Conservation (phyloP, 2,888 invertebrate species). For the Monoplex corrugatus region DNA sequence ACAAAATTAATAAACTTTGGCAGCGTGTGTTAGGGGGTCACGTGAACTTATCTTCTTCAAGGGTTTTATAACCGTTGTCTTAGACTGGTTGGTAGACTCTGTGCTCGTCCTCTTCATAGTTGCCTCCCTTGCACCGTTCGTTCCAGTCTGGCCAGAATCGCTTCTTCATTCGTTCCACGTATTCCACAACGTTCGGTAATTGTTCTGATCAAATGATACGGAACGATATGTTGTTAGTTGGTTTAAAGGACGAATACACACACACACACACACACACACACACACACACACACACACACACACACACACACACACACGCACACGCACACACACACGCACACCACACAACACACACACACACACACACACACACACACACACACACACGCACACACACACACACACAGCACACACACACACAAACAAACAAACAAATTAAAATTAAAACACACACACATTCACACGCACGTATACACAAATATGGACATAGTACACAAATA, state of each 20-base stretch:
- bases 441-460: neutral
- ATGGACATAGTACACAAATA: neutral
- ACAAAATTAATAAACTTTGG: no score
- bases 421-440: constrained; percentile 4
- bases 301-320: constrained; percentile 26
- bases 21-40: no score
- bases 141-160: constrained; percentile 81
- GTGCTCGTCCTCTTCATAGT: constrained; percentile 53
- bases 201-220: no score
- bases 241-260: neutral
- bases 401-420: constrained; percentile 30
- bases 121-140: constrained; percentile 58
- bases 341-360: neutral
- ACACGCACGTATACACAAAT: neutral
- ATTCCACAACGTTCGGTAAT: constrained; percentile 74
- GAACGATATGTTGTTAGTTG: no score
- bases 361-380: constrained; percentile 29
- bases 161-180: constrained; percentile 77
- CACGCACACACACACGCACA: neutral
- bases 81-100: neutral
- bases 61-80: constrained; percentile 6
- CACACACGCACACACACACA: constrained; percentile 6
- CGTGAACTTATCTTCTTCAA: no score
- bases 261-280: constrained; percentile 28
- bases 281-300: constrained; percentile 31